Evolutionary conservation across 1,140 invertebrate genomes (phyloP), one percentile per base, ranked within the genome.

Genomic region (Laupala kohalensis): DNA sequence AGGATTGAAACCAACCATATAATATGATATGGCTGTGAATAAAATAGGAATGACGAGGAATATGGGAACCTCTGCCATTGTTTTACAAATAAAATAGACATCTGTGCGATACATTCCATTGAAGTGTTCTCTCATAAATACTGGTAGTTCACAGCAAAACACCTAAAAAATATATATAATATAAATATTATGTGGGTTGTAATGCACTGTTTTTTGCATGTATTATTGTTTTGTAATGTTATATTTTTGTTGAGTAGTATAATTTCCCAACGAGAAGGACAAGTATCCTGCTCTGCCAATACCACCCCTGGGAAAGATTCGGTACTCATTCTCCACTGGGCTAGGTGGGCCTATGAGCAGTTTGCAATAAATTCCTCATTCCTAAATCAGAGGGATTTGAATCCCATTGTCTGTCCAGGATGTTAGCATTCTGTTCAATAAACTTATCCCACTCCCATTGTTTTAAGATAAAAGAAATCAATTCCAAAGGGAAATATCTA

Each of bases 91-190:
- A 81, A 97, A 98, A 79, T 98, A 98, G 0, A 95, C 88, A 76
- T 96, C 95, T 0, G 92, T 91, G 63, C 95, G 84, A 77, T 98
- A 98, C 85, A 98, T 91, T 26, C 95, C 94, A 76, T 92, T 94
- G 69, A 89, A 87, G 78, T 97, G 90, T 81, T 98, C 96, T 26
- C 95, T 82, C 73, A 97, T 83, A 80, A 98, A 97, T 69, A 98
- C 89, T 0, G 94, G 93, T 13, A 97, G 80, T 80, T 98, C 96
- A 0, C 88, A 84, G 77, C 93, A 96, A 79, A 98, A 97, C 1
- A 95, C 91, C 95, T 97, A 77, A 25, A 83, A 81, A 63, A 26
- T 37, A 3, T 12, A 68, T 12, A 68, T 12, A 9, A 66, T 25
- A 25, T 23, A 66, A 9, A 62, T 62, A n/a, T n/a, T n/a, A n/a